A percentile compares a stretch with the other conserved stretches of the same genome.
Conservation (phyloP, 2,888 invertebrate genomes). For the Xylocampa areola region DNA sequence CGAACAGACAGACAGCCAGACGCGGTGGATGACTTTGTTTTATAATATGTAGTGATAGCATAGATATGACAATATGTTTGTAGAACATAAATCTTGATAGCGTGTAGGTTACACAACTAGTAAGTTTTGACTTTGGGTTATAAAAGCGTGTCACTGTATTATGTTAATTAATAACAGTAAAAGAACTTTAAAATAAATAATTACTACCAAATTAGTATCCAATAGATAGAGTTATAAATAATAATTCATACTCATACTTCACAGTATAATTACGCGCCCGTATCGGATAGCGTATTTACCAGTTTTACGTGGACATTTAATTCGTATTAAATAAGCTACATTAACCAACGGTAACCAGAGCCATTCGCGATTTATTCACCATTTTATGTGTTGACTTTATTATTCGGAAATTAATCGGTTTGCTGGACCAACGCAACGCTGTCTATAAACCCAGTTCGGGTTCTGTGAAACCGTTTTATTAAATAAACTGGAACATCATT, state of each 20-base stretch:
- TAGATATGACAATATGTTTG: too few relatives aligned
- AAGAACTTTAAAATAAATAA: too few relatives aligned
- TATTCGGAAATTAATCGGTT: constrained; percentile 27
- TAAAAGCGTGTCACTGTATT: too few relatives aligned
- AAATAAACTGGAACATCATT: too few relatives aligned
- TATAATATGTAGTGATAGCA: too few relatives aligned
- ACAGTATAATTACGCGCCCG: constrained; percentile 19
- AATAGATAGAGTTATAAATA: not conserved
- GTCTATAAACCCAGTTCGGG: constrained; percentile 15
- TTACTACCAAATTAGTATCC: too few relatives aligned
- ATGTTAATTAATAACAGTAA: too few relatives aligned
- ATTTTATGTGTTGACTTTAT: constrained; percentile 30
- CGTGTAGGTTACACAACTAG: too few relatives aligned
- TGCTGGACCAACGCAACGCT: constrained; percentile 6
- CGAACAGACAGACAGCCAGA: too few relatives aligned
- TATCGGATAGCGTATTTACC: constrained; percentile 16
- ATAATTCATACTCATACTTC: not conserved
- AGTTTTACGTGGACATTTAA: constrained; percentile 16
- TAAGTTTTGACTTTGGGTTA: too few relatives aligned
- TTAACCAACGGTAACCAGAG: constrained; percentile 29
- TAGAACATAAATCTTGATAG: too few relatives aligned
- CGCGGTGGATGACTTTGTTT: too few relatives aligned
- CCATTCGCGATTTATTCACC: constrained; percentile 19
- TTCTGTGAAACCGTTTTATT: constrained; percentile 10
- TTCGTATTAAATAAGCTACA: constrained; percentile 27